Percentiles rank a stretch among this genome's conserved stretches.
These are phyloP conservation scores for Muscicapa adusta DNA, from an alignment of 2,113 vertebrate genomes.

Conservation along the genomic window DNA sequence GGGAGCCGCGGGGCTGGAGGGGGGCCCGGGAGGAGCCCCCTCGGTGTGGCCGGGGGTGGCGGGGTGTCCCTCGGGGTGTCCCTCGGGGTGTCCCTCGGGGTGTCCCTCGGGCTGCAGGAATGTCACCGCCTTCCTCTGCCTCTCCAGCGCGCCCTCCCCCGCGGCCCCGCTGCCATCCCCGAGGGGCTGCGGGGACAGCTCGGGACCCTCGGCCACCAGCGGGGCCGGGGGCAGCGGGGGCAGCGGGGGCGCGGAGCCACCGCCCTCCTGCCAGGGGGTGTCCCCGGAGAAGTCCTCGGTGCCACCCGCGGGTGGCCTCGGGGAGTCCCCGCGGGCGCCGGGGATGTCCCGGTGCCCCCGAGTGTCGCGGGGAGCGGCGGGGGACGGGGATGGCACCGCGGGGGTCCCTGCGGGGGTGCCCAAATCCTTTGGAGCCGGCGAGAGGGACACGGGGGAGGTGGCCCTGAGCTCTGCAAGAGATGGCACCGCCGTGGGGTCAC, in stretches of 20 bases:
- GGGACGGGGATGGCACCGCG: accelerated
- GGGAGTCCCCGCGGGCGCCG: not conserved
- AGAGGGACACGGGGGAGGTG: not conserved
- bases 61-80: accelerated
- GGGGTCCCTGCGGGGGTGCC: accelerated
- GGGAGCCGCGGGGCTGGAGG: not conserved
- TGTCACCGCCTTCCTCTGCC: slow-evolving; percentile 22
- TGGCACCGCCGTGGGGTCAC: not conserved
- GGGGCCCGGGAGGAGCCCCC: not conserved
- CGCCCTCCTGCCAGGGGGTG: accelerated
- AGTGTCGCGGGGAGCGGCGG: accelerated
- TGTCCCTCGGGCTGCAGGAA: not conserved
- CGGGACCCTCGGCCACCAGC: not conserved
- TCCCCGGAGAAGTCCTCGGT: slow-evolving; percentile 29
- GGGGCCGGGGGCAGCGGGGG: not conserved
- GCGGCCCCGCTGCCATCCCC: not conserved
- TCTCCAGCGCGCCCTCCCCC: not conserved
- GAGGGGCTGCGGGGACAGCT: accelerated
- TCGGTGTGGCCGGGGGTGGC: not conserved
- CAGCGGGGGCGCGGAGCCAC: accelerated
- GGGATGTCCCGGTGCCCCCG: accelerated
- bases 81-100: too few relatives aligned
- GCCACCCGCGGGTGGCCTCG: accelerated
- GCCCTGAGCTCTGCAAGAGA: slow-evolving; percentile 67
- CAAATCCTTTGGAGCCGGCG: not conserved